phyloP scores from a whole-genome alignment of 35 echinoderm and acorn worm genomes.

The Strongylocentrotus purpuratus region DNA sequence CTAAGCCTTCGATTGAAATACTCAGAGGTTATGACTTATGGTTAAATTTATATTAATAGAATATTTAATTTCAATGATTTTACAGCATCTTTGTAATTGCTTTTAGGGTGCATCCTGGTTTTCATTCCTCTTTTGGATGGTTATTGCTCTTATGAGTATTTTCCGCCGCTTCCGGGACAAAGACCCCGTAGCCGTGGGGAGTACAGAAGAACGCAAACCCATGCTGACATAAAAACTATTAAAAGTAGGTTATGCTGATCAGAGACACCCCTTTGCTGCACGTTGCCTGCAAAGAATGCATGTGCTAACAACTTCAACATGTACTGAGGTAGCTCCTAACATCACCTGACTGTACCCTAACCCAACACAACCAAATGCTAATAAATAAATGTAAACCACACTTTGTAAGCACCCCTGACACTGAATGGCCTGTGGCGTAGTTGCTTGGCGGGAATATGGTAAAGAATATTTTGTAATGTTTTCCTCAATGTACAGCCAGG shows the following conservation, averaged over 20 bases:
- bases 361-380: not conserved
- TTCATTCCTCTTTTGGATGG: slow-evolving; percentile 62
- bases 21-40: not conserved
- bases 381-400: not conserved
- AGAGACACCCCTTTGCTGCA: not conserved
- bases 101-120: slow-evolving; percentile 66
- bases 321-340: not conserved
- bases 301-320: not conserved
- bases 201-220: slow-evolving; percentile 57
- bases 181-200: slow-evolving; percentile 10
- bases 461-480: no score
- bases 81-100: not conserved
- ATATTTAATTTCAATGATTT: not conserved
- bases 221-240: slow-evolving; percentile 50
- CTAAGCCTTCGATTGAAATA: not conserved
- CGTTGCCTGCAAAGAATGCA: not conserved
- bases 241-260: slow-evolving; percentile 23
- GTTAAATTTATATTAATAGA: not conserved
- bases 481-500: no score
- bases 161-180: slow-evolving; percentile 46
- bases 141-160: slow-evolving; percentile 30
- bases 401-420: not conserved
- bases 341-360: not conserved
- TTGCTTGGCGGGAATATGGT: no score
- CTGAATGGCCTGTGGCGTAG: not conserved